Evolutionary conservation across 2,113 vertebrate species (phyloP).

Genomic region (Nothoprocta pentlandii): DNA sequence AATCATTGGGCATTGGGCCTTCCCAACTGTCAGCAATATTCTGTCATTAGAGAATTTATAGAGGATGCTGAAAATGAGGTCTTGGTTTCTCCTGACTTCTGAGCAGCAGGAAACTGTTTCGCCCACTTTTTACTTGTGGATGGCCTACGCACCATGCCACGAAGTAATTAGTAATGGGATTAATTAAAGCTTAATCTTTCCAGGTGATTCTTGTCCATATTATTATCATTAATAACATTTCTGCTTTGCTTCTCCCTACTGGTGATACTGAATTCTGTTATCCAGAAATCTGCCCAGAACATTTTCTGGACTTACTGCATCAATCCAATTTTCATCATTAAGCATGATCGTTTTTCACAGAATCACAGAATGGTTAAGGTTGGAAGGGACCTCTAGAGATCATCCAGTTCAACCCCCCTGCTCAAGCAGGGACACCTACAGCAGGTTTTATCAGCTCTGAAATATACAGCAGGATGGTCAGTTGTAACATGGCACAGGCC

Average conservation of each 20-base stretch:
- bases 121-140: not conserved
- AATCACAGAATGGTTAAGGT: no score
- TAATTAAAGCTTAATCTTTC: not conserved
- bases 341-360: not conserved
- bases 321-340: not conserved
- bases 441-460: not conserved
- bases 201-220: not conserved
- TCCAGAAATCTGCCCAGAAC: not conserved
- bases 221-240: not conserved
- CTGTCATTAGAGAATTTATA: not conserved
- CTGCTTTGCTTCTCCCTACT: not conserved
- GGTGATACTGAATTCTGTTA: not conserved
- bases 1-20: not conserved
- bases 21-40: not conserved
- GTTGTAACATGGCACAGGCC: not conserved
- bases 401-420: no score
- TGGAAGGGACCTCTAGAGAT: no score
- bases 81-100: not conserved
- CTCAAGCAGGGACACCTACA: no score
- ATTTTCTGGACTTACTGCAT: not conserved
- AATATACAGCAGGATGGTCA: not conserved
- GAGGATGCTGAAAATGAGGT: not conserved
- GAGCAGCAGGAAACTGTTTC: not conserved
- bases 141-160: not conserved
- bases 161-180: not conserved